phyloP scores from a whole-genome alignment of 2,113 vertebrate species.

The Megaceryle maxima region DNA sequence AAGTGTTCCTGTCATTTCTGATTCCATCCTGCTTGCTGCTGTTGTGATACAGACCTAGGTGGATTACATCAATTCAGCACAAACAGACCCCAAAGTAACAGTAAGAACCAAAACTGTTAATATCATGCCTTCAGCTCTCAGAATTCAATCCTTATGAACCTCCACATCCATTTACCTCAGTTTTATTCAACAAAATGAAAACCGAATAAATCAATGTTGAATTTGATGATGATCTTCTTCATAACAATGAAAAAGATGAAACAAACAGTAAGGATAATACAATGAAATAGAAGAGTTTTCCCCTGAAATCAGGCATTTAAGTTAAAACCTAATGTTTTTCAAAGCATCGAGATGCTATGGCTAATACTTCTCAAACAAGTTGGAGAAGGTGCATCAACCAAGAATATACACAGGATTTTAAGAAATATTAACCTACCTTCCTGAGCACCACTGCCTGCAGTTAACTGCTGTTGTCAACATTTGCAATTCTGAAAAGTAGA shows the following conservation, averaged over 20 bases:
- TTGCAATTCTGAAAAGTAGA: not conserved
- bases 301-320: not conserved
- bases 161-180: not conserved
- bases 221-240: not conserved
- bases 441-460: not conserved
- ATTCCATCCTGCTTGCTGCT: not conserved
- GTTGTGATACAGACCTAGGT: slow-evolving; percentile 3
- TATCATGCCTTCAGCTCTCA: not conserved
- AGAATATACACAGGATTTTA: not conserved
- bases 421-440: not conserved
- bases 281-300: not conserved
- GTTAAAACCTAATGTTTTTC: not conserved
- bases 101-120: not conserved
- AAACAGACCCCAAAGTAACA: slow-evolving; percentile 16
- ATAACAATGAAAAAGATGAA: not conserved
- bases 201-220: slow-evolving; percentile 18
- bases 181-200: slow-evolving; percentile 37
- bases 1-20: not conserved
- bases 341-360: not conserved
- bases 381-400: not conserved
- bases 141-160: slow-evolving; percentile 8
- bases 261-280: not conserved
- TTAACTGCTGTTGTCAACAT: not conserved
- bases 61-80: slow-evolving; percentile 17
- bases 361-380: not conserved